Evolutionary conservation across 2,888 invertebrate genomes (phyloP), one percentile per base, ranked within the genome.

Genomic region (Geophilus truncorum): DNA sequence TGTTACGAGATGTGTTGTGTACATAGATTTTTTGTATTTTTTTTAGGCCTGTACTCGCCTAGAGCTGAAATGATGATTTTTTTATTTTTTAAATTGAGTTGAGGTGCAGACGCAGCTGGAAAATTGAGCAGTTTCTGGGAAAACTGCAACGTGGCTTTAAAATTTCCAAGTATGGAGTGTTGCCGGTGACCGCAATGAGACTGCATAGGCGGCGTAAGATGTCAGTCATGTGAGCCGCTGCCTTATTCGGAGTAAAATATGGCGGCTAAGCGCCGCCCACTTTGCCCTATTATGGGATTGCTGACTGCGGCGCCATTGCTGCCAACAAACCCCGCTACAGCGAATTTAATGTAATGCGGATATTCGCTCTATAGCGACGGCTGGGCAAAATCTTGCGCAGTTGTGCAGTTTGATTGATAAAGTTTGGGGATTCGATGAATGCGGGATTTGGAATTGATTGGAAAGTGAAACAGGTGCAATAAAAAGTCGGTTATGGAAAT

Each of bases 131-230:
- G 28, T 70, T 70, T 70, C 51, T 25, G 70, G 23, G 28, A 70
- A 62, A 70, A 70, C 70, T 70, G 70, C 70, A 70, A 78, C 78
- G 78, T 78, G 7, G 36, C 78, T 78, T 78, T 78, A 78, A 78
- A 28, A 78, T 23, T 45, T 78, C 78, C 78, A 40, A 36, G 40
- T 78, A 78, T 78, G 78, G 78, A 28, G 40, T 40, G 62, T 57
- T 62, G 57, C 57, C 28, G 23, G 80, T 70, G 57, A 30, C 80
- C 80, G 80, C 80, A 80, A 80, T 80, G 36, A 28, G 36, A 80
- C 80, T 80, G 80, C 80, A 80, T 80, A 80, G 80, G 80, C 80
- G 80, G 80, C 76, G 80, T 70, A 80, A 80, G 80, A 36, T 70
- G 80, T 75, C 75, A 70, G 75, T 80, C 76, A 80, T 9, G 40